Conservation (phyloP, 1,140 invertebrate species). For the Periplaneta americana region DNA sequence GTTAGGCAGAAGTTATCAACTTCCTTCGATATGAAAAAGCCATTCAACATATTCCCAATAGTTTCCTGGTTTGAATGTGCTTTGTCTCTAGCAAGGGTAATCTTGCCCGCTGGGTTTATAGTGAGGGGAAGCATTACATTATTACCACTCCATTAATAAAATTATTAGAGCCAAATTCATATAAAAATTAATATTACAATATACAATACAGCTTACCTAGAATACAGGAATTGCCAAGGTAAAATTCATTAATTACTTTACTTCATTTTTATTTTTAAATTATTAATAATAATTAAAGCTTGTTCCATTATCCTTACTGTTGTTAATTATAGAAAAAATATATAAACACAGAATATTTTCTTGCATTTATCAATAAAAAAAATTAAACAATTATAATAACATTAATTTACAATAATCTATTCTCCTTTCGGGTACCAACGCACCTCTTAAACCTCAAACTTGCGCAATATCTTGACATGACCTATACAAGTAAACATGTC, state of each 20-base stretch:
- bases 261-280: background rate
- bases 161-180: background rate
- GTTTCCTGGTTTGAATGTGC: background rate
- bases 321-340: background rate
- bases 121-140: background rate
- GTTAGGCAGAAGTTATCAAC: too few relatives aligned
- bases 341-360: background rate
- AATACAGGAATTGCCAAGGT: background rate
- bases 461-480: background rate
- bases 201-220: background rate
- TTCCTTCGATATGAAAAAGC: too few relatives aligned
- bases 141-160: background rate
- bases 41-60: background rate
- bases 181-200: background rate
- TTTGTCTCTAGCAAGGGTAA: background rate
- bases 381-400: background rate
- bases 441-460: background rate
- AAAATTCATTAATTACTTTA: background rate
- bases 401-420: background rate
- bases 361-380: background rate
- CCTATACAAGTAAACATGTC: background rate
- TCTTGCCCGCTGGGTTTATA: background rate
- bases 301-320: background rate
- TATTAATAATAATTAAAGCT: background rate
- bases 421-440: background rate